phyloP scores from a whole-genome alignment of 2,113 vertebrate genomes.

The Panthera leo region DNA sequence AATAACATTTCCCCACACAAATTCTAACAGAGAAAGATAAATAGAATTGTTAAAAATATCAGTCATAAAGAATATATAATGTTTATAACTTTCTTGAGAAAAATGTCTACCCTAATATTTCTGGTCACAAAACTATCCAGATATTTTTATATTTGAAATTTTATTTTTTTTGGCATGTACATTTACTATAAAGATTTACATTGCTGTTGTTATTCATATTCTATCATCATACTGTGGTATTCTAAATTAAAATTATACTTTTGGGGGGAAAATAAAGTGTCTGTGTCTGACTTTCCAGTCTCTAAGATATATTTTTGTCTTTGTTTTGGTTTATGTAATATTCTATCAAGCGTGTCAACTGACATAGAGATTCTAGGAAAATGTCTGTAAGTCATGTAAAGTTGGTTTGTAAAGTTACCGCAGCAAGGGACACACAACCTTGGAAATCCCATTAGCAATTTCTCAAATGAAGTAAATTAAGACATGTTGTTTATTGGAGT shows the following conservation, averaged over 20 bases:
- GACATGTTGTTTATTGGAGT: neutral
- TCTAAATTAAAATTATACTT: neutral
- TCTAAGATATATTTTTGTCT: neutral
- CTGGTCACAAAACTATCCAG: neutral
- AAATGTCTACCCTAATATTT: neutral
- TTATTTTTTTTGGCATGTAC: neutral
- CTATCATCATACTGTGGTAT: neutral
- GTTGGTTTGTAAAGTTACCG: neutral
- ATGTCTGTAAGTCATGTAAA: neutral
- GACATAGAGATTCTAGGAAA: neutral
- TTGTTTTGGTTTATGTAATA: neutral
- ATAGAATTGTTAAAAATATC: neutral
- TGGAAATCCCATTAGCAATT: neutral
- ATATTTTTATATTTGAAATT: neutral
- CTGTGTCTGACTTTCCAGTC: neutral
- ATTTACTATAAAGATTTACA: neutral
- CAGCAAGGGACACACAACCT: neutral
- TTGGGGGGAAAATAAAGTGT: accelerated
- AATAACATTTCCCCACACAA: neutral
- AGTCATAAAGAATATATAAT: neutral
- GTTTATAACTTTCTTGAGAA: neutral
- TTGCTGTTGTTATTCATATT: neutral
- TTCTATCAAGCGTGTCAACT: neutral
- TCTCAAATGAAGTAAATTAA: neutral
- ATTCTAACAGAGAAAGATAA: neutral